Base-by-base conservation (phyloP, 2,113 vertebrate genomes). In the Clarias batrachus region DNA sequence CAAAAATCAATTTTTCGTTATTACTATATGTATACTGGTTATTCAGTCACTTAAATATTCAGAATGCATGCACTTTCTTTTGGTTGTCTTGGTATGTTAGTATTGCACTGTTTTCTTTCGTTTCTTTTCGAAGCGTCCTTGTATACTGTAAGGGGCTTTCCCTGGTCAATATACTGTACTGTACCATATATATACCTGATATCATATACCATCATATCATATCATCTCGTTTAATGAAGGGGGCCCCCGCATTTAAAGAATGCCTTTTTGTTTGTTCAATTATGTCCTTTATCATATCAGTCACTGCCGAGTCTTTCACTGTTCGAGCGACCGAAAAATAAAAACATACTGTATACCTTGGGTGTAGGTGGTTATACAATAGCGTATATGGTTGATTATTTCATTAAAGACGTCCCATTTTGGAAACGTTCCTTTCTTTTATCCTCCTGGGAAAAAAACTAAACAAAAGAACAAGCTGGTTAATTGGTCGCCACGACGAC, bases 51-150 rank as follows among this genome's bases (percentile, higher is more conserved):
- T 92, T 90, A 87, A 87, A 90, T 87, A 90, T 91, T 93, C 92
- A 81, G 93, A 94, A 92, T 88, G 91, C 94, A 95, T 94, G 94
- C 94, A 93, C 91, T 90, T 91, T 93, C 91, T 91, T 93, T 92
- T 93, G 93, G 90, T 93, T 92, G 90, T 91, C 89, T 91, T 84
- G 68, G 68, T 89, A 85, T 73, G 63, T 88, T 83, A 70, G 89
- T 89, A 89, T 89, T 89, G 86, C 89, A 89, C 87, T 87, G 77
- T 41, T 86, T 70, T 88, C 81, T 56, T 87, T 37, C 16, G 56
- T 86, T 84, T 81, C 37, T 56, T 84, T 60, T 59, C 30, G 48
- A 89, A 84, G 87, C 54, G 86, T 82, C 83, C 87, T 60, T 9
- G 78, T 81, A 80, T 82, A 66, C 60, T 21, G 79, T 71, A 54